Conservation (phyloP, 2,888 invertebrate genomes). For the Troilus luridus region DNA sequence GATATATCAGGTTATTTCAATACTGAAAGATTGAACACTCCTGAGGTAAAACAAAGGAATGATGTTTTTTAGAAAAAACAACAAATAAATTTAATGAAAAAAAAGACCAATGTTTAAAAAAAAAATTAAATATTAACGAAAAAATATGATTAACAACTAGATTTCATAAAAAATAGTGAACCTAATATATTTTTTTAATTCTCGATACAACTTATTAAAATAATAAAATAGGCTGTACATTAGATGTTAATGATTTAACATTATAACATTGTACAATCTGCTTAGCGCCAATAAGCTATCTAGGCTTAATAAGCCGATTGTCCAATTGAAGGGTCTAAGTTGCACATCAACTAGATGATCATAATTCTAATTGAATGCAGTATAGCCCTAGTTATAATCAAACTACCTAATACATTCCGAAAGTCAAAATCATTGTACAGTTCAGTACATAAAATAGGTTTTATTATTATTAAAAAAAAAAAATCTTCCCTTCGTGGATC, state of each 20-base stretch:
- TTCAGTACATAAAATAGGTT: constrained; percentile 33
- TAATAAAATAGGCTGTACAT: constrained; percentile 56
- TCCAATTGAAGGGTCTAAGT: constrained; percentile 61
- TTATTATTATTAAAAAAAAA: background rate
- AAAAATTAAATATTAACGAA: constrained; percentile 41
- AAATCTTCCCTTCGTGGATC: background rate
- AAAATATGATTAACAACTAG: constrained; percentile 48
- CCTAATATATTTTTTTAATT: constrained; percentile 24
- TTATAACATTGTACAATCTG: constrained; percentile 57
- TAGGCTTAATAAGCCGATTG: constrained; percentile 57
- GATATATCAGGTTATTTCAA: constrained; percentile 60
- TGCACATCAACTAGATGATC: constrained; percentile 62
- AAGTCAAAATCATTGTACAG: constrained; percentile 26
- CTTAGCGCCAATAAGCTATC: constrained; percentile 21
- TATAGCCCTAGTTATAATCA: constrained; percentile 58
- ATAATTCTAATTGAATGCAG: constrained; percentile 62
- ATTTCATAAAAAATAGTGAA: constrained; percentile 47
- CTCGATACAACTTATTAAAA: constrained; percentile 23
- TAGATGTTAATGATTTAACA: constrained; percentile 36
- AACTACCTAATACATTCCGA: constrained; percentile 17
- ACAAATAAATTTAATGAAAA: constrained; percentile 51
- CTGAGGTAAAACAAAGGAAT: constrained; percentile 42
- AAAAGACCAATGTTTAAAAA: constrained; percentile 35
- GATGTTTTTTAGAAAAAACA: constrained; percentile 26
- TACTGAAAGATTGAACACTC: constrained; percentile 47